These are phyloP conservation scores for Alethe diademata DNA, from an alignment of 2,113 vertebrate genomes.

Conservation along the genomic window DNA sequence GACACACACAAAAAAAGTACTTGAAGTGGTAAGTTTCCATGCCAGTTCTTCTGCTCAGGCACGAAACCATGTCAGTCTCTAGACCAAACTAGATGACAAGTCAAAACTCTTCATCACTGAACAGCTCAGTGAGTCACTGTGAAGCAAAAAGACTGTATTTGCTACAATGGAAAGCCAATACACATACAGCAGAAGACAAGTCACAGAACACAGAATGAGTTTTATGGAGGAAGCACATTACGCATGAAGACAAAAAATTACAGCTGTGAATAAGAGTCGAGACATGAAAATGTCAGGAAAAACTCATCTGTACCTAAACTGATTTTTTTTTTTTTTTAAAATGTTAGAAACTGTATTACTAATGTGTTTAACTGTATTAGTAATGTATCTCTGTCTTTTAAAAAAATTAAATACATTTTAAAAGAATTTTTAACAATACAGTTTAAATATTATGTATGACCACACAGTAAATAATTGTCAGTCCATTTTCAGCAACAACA, in stretches of 20 bases:
- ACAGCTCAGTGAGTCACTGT: not conserved
- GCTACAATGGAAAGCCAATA: not conserved
- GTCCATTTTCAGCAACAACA: not conserved
- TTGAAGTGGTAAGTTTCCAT: not conserved
- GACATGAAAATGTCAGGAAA: not conserved
- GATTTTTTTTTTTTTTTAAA: not conserved
- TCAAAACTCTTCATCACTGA: not conserved
- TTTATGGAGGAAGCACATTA: not conserved
- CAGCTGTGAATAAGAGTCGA: not conserved
- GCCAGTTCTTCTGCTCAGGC: not conserved
- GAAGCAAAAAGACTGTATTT: not conserved
- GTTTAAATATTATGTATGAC: not conserved
- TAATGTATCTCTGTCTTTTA: not conserved
- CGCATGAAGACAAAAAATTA: not conserved
- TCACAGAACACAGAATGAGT: not conserved
- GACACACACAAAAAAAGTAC: not conserved
- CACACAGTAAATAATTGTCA: not conserved
- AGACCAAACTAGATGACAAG: not conserved
- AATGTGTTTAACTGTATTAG: not conserved
- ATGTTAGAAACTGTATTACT: not conserved
- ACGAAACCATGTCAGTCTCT: not conserved
- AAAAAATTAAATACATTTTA: not conserved
- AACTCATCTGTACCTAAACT: not conserved
- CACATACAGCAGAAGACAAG: not conserved
- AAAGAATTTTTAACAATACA: not conserved